These are phyloP conservation scores for Tylochromis polylepis DNA, from an alignment of 2,113 vertebrate species.

Conservation along the genomic window DNA sequence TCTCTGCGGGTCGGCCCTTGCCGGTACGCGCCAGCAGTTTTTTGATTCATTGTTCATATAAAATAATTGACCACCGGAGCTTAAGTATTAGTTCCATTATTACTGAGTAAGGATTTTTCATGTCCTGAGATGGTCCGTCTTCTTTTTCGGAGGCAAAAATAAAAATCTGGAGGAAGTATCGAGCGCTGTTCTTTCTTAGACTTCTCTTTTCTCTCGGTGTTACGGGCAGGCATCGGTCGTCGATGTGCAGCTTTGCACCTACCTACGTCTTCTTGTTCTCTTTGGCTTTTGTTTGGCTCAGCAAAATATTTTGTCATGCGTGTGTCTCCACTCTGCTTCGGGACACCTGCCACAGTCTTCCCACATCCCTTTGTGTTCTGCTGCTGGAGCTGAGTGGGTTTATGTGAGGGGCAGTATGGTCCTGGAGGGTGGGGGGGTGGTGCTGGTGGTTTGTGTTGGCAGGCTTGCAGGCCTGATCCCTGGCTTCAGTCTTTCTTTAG, in stretches of 20 bases:
- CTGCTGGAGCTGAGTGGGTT: slow-evolving; percentile 53
- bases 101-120: background rate
- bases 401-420: slow-evolving; percentile 42
- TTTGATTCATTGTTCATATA: slow-evolving; percentile 1
- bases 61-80: slow-evolving; percentile 1
- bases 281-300: background rate
- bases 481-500: slow-evolving; percentile 45
- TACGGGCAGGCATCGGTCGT: background rate
- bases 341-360: slow-evolving; percentile 47
- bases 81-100: background rate
- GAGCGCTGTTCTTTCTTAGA: background rate
- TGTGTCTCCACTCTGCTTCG: slow-evolving; percentile 14
- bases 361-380: slow-evolving; percentile 44
- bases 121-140: background rate
- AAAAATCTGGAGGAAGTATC: slow-evolving; percentile 28
- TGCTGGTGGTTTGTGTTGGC: slow-evolving; percentile 30
- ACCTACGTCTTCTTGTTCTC: background rate
- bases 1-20: background rate
- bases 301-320: slow-evolving; percentile 20
- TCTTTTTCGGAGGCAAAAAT: slow-evolving; percentile 22
- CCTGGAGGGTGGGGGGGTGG: slow-evolving; percentile 3
- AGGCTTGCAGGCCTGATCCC: slow-evolving; percentile 33
- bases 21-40: background rate
- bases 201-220: background rate
- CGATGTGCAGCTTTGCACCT: slow-evolving; percentile 1